Conservation (phyloP, 2,797 vertebrate species). For the Semotilus atromaculatus region DNA sequence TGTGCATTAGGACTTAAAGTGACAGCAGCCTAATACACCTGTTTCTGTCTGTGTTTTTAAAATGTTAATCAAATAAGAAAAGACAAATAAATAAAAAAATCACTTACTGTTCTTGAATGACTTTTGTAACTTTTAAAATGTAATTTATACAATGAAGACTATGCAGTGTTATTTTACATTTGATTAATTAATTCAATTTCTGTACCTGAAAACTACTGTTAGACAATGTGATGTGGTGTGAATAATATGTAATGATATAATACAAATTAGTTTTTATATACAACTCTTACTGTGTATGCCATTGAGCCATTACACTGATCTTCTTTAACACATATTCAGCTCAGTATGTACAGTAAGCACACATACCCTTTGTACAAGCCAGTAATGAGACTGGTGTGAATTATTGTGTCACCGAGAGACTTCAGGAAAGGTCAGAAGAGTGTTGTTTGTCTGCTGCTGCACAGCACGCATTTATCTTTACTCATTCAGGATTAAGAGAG, state of each 20-base stretch:
- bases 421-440: background rate
- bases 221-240: background rate
- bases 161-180: too few species aligned
- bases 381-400: background rate
- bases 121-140: too few species aligned
- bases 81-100: too few species aligned
- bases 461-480: conserved; percentile 42
- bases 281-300: background rate
- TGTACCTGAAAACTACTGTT: too few species aligned
- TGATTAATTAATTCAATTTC: too few species aligned
- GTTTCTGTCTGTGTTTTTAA: background rate
- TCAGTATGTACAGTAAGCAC: background rate
- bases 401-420: background rate
- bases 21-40: background rate
- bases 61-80: background rate
- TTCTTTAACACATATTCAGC: background rate
- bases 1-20: background rate
- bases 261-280: too few species aligned
- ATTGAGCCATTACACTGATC: background rate
- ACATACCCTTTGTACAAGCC: background rate
- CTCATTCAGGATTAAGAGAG: conserved; percentile 47
- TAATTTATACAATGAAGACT: too few species aligned
- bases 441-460: background rate
- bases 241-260: background rate
- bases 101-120: too few species aligned